Percentiles rank a stretch among this genome's conserved stretches.
Conservation (phyloP, 2,888 invertebrate genomes). For the Dryobotodes eremita region DNA sequence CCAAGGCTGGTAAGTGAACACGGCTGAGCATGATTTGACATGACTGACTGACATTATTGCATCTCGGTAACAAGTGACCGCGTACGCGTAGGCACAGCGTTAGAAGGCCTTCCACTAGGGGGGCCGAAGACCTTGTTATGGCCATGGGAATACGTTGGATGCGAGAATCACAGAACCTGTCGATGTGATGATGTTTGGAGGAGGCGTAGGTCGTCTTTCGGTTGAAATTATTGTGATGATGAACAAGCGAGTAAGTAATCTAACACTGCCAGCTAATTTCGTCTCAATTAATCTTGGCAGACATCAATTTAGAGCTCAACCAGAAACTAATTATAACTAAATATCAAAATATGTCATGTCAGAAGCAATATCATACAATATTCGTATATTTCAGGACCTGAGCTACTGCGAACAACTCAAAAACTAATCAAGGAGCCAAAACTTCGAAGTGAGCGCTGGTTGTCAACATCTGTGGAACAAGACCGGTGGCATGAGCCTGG, state of each 20-base stretch:
- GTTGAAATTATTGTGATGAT: background rate
- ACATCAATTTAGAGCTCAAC: background rate
- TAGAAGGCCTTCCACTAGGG: too few species aligned
- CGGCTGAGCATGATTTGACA: background rate
- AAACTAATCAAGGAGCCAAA: slow-evolving; percentile 89
- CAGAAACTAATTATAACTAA: background rate
- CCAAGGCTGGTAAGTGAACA: slow-evolving; percentile 87
- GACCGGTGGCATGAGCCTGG: background rate
- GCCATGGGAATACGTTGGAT: background rate
- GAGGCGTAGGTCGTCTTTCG: too few species aligned
- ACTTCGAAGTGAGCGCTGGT: slow-evolving; percentile 93
- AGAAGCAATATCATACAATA: background rate
- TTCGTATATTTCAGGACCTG: background rate
- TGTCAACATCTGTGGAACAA: slow-evolving; percentile 93
- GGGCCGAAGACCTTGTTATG: too few species aligned
- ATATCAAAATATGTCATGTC: background rate
- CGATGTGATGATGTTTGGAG: background rate
- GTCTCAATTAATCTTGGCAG: background rate
- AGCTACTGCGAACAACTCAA: background rate
- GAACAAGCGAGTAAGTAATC: background rate
- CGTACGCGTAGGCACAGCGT: too few species aligned
- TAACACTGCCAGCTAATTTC: background rate
- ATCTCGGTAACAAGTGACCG: background rate
- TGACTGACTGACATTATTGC: background rate
- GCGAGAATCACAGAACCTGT: background rate